Evolutionary conservation across 2,888 invertebrate species (phyloP).

Genomic region (Neoitamus cyanurus): DNA sequence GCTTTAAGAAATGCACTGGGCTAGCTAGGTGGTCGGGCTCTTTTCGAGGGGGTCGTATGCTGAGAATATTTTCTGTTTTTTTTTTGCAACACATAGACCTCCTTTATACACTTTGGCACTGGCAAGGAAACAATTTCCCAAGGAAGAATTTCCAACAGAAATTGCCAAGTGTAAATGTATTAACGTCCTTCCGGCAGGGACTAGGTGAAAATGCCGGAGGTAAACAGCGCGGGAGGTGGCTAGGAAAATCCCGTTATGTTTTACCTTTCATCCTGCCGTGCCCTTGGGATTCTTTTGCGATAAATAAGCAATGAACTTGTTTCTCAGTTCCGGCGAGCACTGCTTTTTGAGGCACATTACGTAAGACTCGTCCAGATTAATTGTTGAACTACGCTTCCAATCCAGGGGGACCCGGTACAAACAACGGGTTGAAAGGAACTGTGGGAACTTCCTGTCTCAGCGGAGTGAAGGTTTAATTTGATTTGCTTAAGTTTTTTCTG

Average conservation of each 20-base stretch:
- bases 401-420: not conserved
- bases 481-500: not conserved
- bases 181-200: constrained; percentile 15
- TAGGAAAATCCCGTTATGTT: not conserved
- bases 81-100: not conserved
- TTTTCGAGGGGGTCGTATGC: not conserved
- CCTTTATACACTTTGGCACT: not conserved
- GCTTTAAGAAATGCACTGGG: not conserved
- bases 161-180: constrained; percentile 34
- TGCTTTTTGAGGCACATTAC: not conserved
- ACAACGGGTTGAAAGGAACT: not conserved
- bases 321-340: not conserved
- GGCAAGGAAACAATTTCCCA: not conserved
- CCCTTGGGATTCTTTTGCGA: not conserved
- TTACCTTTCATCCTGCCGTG: not conserved
- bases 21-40: not conserved
- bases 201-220: not conserved
- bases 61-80: not conserved
- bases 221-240: not conserved
- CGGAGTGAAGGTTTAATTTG: not conserved
- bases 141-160: not conserved
- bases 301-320: constrained; percentile 1
- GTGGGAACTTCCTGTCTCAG: not conserved
- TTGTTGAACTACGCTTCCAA: not conserved
- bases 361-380: not conserved